Evolutionary conservation across 2,797 vertebrate genomes (phyloP).

Genomic region (Tiaroga cobitis): DNA sequence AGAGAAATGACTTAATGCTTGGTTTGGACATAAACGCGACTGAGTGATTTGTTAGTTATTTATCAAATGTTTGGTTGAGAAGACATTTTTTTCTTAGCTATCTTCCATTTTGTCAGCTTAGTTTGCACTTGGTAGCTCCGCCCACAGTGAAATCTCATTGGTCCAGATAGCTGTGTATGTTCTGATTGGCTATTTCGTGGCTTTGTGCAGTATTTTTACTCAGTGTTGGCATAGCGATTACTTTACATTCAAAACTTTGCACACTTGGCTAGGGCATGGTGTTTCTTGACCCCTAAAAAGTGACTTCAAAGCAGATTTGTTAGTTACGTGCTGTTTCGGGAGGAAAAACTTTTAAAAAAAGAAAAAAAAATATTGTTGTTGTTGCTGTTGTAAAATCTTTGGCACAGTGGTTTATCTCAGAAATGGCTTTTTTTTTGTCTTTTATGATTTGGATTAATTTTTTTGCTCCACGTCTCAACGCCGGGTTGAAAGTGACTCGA

Average conservation of each 20-base stretch:
- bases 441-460: background rate
- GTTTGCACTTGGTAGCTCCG: background rate
- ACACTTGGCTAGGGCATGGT: constrained; percentile 5
- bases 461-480: background rate
- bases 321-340: constrained; percentile 50
- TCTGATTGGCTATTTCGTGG: constrained; percentile 31
- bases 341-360: constrained; percentile 27
- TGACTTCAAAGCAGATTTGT: constrained; percentile 66
- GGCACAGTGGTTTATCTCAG: constrained; percentile 25
- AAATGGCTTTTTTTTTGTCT: background rate
- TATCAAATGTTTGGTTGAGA: background rate
- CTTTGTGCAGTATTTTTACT: constrained; percentile 33
- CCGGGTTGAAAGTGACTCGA: background rate
- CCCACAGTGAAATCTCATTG: constrained; percentile 26
- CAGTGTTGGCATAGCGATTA: background rate
- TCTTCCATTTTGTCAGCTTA: background rate
- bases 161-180: constrained; percentile 8
- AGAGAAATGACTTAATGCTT: background rate
- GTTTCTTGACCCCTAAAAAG: constrained; percentile 24
- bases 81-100: background rate
- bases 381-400: constrained; percentile 47
- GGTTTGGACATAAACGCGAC: background rate
- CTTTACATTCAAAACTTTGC: background rate
- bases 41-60: background rate
- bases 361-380: constrained; percentile 23